Evolutionary conservation across 2,888 invertebrate genomes (phyloP), one percentile per base, ranked within the genome.

Genomic region (Lasiommata megera): DNA sequence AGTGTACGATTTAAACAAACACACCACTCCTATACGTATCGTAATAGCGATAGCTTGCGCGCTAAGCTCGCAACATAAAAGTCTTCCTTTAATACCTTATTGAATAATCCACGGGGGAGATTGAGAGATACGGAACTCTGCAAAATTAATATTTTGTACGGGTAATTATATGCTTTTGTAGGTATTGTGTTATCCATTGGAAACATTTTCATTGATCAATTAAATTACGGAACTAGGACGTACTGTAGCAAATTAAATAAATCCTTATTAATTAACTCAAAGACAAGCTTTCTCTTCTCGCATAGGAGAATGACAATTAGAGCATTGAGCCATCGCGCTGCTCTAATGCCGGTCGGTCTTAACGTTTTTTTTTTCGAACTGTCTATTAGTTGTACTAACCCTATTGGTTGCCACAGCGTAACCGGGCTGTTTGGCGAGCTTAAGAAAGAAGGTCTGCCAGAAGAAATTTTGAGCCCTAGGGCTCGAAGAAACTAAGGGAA

Each of bases 121-220:
- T 82, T 78, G 70, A 66, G 55, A 58, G 65, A 65, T 76, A 78
- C 71, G 71, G 68, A 75, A 54, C 58, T 46, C 37, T 50, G 46
- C 54, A 61, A 84, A 85, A 86, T 86, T 87, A 86, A 84, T 84
- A 80, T 79, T 78, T 77, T 69, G 74, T 71, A 70, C 71, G 61
- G 31, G 17, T 74, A 80, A 84, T 84, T 82, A 79, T 79, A 55
- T 17, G 46, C 44, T 56, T 66, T 62, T 43, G 54, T 52, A 44
- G 59, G 38, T 40, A 48, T 47, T 31, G 43, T 53, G 38, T 31
- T 54, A 50, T 16, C 43, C 59, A 50, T 43, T 44, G 59, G 44
- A 29, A 29, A 29, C 36, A 3, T 12, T 44, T 44, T 44, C 14
- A 29, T 44, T 44, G 14, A 29, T 44, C 28, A 43, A 43, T 43